Evolutionary conservation across 1,140 invertebrate species (phyloP).

Genomic region (Papilio dardanus): DNA sequence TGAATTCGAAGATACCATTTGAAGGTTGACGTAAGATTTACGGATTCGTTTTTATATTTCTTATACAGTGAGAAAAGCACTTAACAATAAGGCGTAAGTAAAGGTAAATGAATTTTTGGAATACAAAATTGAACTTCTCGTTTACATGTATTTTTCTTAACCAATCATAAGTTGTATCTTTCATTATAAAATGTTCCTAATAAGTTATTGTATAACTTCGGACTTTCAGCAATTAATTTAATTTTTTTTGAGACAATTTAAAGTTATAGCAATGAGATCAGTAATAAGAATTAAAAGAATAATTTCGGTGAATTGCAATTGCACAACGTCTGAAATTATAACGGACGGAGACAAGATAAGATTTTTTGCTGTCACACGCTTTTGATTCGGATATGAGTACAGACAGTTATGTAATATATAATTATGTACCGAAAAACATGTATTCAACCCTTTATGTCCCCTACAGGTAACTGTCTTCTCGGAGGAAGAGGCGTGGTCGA

Average conservation of each 20-base stretch:
- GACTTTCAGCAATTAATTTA: not conserved
- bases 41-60: not conserved
- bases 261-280: not conserved
- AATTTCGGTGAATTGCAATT: not conserved
- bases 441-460: slow-evolving; percentile 48
- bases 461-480: slow-evolving; percentile 66
- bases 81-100: not conserved
- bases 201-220: not conserved
- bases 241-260: not conserved
- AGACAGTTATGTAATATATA: slow-evolving; percentile 35
- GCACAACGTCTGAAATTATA: slow-evolving; percentile 26
- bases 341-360: slow-evolving; percentile 6
- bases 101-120: not conserved
- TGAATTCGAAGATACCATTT: not conserved
- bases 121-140: no score
- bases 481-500: slow-evolving; percentile 75
- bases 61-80: not conserved
- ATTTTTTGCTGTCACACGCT: slow-evolving; percentile 26
- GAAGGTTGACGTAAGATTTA: not conserved
- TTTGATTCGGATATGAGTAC: slow-evolving; percentile 5
- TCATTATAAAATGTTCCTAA: no score
- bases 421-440: slow-evolving; percentile 20
- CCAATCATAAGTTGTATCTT: no score
- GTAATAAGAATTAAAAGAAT: not conserved
- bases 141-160: no score